phyloP scores from a whole-genome alignment of 2,888 invertebrate species.

The Dromius quadrimaculatus region DNA sequence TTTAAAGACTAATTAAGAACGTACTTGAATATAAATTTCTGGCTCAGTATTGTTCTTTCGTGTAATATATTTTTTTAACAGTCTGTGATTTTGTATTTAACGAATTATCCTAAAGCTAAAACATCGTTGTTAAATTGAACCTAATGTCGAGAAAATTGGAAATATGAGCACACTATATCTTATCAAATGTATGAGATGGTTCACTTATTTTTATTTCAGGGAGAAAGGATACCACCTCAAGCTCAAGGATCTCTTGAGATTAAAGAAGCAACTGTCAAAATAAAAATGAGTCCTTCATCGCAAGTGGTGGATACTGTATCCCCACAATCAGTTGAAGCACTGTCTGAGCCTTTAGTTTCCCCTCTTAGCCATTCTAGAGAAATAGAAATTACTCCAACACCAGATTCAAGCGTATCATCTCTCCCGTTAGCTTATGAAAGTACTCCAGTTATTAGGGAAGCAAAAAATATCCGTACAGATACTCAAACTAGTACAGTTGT shows the following conservation, averaged over 20 bases:
- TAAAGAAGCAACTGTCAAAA: slow-evolving; percentile 66
- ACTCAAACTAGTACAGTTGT: slow-evolving; percentile 10
- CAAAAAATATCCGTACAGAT: slow-evolving; percentile 62
- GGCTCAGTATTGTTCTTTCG: too few relatives aligned
- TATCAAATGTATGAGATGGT: too few relatives aligned
- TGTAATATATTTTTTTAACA: too few relatives aligned
- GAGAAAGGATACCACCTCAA: not conserved
- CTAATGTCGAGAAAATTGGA: too few relatives aligned
- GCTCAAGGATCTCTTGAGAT: slow-evolving; percentile 62
- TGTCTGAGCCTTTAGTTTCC: not conserved
- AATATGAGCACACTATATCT: too few relatives aligned
- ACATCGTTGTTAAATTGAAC: too few relatives aligned
- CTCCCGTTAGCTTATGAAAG: slow-evolving; percentile 63
- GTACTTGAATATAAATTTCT: too few relatives aligned
- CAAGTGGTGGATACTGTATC: too few relatives aligned
- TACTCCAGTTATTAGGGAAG: slow-evolving; percentile 64
- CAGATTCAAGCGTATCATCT: slow-evolving; percentile 52
- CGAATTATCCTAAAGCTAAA: too few relatives aligned
- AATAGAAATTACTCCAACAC: slow-evolving; percentile 55
- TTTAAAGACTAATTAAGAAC: too few relatives aligned
- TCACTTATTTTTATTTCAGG: slow-evolving; percentile 32
- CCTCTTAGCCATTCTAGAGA: slow-evolving; percentile 25
- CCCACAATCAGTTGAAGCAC: slow-evolving; percentile 54
- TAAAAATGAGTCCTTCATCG: slow-evolving; percentile 59
- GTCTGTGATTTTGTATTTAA: too few relatives aligned